These are phyloP conservation scores for Petrocephalus microphthalmus DNA, from an alignment of 2,113 vertebrate genomes.

Conservation along the genomic window DNA sequence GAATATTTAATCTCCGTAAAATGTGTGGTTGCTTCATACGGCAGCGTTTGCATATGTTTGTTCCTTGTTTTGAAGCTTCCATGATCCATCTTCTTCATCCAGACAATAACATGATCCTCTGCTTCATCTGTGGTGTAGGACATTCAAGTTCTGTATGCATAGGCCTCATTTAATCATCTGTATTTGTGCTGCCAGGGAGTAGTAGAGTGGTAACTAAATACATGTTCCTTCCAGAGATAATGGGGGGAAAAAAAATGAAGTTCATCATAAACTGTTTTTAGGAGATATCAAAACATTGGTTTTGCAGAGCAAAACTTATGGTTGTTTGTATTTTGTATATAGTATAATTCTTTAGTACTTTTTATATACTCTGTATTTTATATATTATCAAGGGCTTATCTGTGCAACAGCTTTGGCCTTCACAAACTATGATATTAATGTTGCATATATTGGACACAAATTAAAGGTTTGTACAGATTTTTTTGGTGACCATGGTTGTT, in stretches of 20 bases:
- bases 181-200: neutral
- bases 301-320: neutral
- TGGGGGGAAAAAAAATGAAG: neutral
- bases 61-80: neutral
- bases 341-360: neutral
- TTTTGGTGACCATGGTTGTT: neutral
- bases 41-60: neutral
- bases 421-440: neutral
- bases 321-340: neutral
- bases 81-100: neutral
- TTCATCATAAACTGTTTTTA: neutral
- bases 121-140: neutral
- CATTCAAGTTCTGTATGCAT: neutral
- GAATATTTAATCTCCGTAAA: neutral
- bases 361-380: no score
- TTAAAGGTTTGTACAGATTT: neutral
- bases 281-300: neutral
- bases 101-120: neutral
- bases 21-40: slow-evolving; percentile 19
- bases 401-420: neutral
- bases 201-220: neutral
- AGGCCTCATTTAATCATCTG: neutral
- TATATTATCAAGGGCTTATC: neutral
- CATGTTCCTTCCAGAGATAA: neutral
- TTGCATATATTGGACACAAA: neutral